Evolutionary conservation across 2,888 invertebrate genomes (phyloP).

Genomic region (Drosophila buzzatii): DNA sequence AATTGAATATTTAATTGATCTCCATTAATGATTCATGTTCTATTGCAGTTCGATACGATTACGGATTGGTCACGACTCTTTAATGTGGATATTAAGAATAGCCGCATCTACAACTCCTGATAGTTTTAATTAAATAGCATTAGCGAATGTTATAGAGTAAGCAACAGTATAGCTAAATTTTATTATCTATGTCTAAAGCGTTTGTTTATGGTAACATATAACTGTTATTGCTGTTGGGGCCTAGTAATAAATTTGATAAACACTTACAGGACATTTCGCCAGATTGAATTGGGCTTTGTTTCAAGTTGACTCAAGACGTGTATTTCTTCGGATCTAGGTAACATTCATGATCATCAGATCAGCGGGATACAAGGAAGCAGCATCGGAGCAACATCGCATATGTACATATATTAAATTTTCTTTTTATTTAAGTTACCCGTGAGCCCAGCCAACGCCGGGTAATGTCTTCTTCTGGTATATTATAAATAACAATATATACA

Average conservation of each 20-base stretch:
- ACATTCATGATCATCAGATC: neutral
- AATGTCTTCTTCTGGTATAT: slow-evolving; percentile 15
- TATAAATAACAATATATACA: slow-evolving; percentile 35
- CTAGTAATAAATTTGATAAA: slow-evolving; percentile 32
- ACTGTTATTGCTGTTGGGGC: slow-evolving; percentile 19
- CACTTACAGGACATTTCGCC: neutral
- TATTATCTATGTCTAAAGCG: slow-evolving; percentile 20
- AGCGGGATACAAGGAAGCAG: neutral
- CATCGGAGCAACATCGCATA: neutral
- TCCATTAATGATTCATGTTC: neutral
- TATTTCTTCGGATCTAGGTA: neutral
- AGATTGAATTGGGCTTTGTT: neutral
- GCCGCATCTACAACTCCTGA: slow-evolving; percentile 59
- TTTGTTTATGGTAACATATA: slow-evolving; percentile 10
- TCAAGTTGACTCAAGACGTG: neutral
- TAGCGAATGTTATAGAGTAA: slow-evolving; percentile 5
- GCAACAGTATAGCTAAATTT: slow-evolving; percentile 6
- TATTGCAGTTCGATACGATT: slow-evolving; percentile 60
- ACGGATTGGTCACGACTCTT: slow-evolving; percentile 78
- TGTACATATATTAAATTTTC: neutral
- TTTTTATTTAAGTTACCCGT: neutral
- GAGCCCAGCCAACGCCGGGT: neutral
- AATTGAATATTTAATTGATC: neutral
- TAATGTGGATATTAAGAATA: slow-evolving; percentile 82
- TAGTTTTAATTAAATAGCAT: slow-evolving; percentile 29